Base-by-base conservation (phyloP, 1,140 invertebrate species). In the Parapsyche elsis region DNA sequence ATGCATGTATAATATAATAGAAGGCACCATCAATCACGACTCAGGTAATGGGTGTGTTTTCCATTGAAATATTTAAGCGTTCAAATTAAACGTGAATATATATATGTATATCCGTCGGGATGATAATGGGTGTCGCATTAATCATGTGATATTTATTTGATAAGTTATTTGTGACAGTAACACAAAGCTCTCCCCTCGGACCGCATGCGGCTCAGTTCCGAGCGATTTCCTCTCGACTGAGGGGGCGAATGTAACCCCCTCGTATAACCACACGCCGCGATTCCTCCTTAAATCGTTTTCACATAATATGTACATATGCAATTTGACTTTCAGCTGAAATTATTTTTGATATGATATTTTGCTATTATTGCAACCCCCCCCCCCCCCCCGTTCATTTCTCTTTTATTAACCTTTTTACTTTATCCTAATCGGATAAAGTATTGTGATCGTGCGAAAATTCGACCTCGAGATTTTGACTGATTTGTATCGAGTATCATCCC, bases 121-220 rank as follows among this genome's bases (percentile, higher is more conserved):
- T 67, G 24, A 67, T 67, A 67, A 67, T 24, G n/a, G 64, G 64
- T 53, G 70, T 79, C 64, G 24, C 38, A 81, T 81, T 24, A 79
- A 81, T 79, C 78, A 71, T 59, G n/a, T 61, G 64, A 44, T 75
- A 81, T 81, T 79, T 76, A 79, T 81, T 75, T 57, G 78, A 81
- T 73, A 75, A 78, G 76, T 81, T 81, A 67, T 70, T 67, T 46
- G 70, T 61, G 70, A 77, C 75, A 75, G 78, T 80, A 71, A 77
- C 59, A 21, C 76, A 71, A 81, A 78, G 61, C n/a, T 30, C 21
- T 44, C 73, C 71, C 71, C 44, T 30, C 19, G 53, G 73, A 38
- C 77, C 53, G 73, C 46, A 79, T 38, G 80, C 24, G 77, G 77
- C 74, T 64, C 75, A 49, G 76, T 76, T 75, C 76, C 80, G 44